Base-by-base conservation (phyloP, 2,797 vertebrate species). In the Darevskia mixta region DNA sequence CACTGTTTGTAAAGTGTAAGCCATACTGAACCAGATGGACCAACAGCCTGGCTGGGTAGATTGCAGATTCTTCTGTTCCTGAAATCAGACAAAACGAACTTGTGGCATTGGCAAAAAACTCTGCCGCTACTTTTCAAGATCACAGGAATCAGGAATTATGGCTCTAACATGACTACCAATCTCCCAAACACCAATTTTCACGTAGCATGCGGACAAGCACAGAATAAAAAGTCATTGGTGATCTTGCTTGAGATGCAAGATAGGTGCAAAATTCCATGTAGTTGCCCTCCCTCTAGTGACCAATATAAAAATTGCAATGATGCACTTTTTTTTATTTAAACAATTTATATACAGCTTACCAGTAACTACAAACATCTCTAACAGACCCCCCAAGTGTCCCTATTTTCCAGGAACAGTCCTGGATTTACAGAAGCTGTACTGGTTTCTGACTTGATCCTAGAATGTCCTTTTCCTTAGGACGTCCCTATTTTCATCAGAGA, bases 211-310 rank as follows among this genome's bases (percentile, higher is more conserved):
- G 67, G 58, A 43, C n/a, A 66, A 32, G 29, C 72, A 32, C 13
- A 64, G n/a, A 75, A 67, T 66, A 67, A 75, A 87, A 87, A 82
- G 23, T 35, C 38, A 20, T 72, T 49, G 9, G 23, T 64, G 69
- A 87, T 43, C 43, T 75, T 45, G 4, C 38, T 45, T 25, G 41
- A 76, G 58, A 75, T 35, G 43, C 5, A 3, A 66, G 1, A 29
- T 6, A 61, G 18, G 3, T 13, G 2, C 86, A 13, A 20, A 94
- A 97, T 97, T 96, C 88, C 92, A 87, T 92, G 97, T 97, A 97
- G 96, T 97, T 94, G 97, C 77, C 67, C 96, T 96, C 97, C 97
- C 97, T 97, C 97, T 97, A 94, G 97, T 93, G 97, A 91, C 92
- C 1, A 78, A 93, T 93, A 79, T 5, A 1, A 91, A 95, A 90